phyloP scores from a whole-genome alignment of 2,797 vertebrate species.

The Centropyge bicolor region DNA sequence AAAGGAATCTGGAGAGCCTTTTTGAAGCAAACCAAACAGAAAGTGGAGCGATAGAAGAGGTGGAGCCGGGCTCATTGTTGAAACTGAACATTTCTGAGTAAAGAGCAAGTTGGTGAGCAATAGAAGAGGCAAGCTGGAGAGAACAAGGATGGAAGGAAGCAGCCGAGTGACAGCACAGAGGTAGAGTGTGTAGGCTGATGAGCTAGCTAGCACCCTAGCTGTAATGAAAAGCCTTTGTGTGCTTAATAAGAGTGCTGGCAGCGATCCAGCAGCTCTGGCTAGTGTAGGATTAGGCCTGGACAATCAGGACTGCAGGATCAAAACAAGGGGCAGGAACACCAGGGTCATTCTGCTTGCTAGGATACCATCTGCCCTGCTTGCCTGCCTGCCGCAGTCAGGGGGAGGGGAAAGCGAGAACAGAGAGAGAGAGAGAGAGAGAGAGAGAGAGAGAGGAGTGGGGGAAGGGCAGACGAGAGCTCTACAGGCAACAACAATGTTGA shows the following conservation, averaged over 20 bases:
- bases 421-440: conserved; percentile 77
- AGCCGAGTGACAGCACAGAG: conserved; percentile 73
- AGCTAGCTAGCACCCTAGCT: conserved; percentile 80
- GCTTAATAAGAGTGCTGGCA: conserved; percentile 91
- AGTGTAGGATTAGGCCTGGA: conserved; percentile 93
- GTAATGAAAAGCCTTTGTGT: conserved; percentile 93
- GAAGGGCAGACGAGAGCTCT: conserved; percentile 78
- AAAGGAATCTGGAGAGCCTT: conserved; percentile 1
- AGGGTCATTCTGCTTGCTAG: conserved; percentile 91
- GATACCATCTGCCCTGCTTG: conserved; percentile 92
- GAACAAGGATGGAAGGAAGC: conserved; percentile 52
- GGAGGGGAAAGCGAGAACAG: conserved; percentile 80
- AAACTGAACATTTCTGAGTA: conserved; percentile 41
- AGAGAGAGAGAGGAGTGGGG: conserved; percentile 74
- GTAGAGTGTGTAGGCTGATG: conserved; percentile 71
- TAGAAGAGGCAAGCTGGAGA: conserved; percentile 32
- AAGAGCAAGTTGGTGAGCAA: conserved; percentile 28
- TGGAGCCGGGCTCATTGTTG: conserved; percentile 30
- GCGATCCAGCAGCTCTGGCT: conserved; percentile 87
- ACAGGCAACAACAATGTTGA: conserved; percentile 82
- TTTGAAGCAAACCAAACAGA: conserved; percentile 34
- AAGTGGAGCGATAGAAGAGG: conserved; percentile 4
- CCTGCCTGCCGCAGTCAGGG: conserved; percentile 92
- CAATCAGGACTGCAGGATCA: conserved; percentile 93
- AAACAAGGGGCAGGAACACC: conserved; percentile 93